Evolutionary conservation across 2,797 vertebrate species (phyloP).

Genomic region (Trichosurus vulpecula): DNA sequence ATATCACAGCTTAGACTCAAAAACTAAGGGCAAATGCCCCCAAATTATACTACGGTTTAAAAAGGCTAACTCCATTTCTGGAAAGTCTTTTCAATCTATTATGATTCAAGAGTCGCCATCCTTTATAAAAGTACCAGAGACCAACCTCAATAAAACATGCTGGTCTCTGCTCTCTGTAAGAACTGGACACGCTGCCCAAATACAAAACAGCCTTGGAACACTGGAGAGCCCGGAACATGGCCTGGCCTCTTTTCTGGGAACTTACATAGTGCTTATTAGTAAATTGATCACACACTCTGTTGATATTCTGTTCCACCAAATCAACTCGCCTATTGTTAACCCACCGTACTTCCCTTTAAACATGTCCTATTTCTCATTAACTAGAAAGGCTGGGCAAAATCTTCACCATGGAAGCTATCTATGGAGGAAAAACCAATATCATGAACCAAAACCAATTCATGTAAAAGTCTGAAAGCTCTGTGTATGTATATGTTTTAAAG

Average conservation of each 20-base stretch:
- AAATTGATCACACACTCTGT: conserved; percentile 37
- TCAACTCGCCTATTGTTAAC: conserved; percentile 24
- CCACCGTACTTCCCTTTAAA: not conserved
- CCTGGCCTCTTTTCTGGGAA: conserved; percentile 27
- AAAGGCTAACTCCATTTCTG: conserved; percentile 4
- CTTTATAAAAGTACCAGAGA: conserved; percentile 58
- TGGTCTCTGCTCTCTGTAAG: conserved; percentile 25
- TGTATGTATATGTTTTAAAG: not conserved
- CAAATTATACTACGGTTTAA: not conserved
- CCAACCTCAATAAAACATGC: conserved; percentile 34
- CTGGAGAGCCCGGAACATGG: not conserved
- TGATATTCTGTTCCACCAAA: not conserved
- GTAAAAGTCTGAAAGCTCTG: not conserved
- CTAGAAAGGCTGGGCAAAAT: conserved; percentile 13
- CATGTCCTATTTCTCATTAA: not conserved
- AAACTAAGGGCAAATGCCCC: not conserved
- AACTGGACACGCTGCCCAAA: conserved; percentile 29
- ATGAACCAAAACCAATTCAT: conserved; percentile 20
- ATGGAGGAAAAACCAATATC: conserved; percentile 22
- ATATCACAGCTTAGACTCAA: not conserved
- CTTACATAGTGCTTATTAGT: conserved; percentile 6
- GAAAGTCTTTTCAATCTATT: not conserved
- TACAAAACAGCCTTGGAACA: conserved; percentile 29
- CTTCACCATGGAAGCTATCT: conserved; percentile 9
- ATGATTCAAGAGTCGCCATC: conserved; percentile 7